These are phyloP conservation scores for Blennius ocellaris DNA, from an alignment of 2,113 vertebrate species.

Conservation along the genomic window DNA sequence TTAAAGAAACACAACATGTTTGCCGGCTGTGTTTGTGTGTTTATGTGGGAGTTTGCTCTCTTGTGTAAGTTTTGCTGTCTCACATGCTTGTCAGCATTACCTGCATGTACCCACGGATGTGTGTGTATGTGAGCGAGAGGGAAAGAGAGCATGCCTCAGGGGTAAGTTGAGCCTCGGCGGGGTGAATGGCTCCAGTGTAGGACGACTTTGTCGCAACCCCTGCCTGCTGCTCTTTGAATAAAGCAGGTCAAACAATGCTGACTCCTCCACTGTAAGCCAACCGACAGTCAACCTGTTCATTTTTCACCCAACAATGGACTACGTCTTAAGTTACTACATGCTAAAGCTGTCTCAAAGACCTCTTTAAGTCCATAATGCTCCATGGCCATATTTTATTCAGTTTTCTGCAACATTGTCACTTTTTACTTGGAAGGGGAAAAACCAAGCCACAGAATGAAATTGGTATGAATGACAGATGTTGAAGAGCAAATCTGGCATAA, in stretches of 20 bases:
- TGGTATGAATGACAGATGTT: constrained; percentile 31
- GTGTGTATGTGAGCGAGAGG: constrained; percentile 25
- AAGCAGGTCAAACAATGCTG: constrained; percentile 77
- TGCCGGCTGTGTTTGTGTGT: background rate
- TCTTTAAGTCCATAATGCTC: constrained; percentile 53
- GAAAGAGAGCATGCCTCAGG: constrained; percentile 60
- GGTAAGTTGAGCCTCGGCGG: constrained; percentile 68
- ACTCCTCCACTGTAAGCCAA: constrained; percentile 75
- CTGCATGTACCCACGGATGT: constrained; percentile 30
- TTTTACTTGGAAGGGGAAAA: constrained; percentile 24
- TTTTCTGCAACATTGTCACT: constrained; percentile 44
- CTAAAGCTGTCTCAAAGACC: constrained; percentile 47
- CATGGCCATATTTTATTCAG: constrained; percentile 18
- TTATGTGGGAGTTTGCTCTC: constrained; percentile 14
- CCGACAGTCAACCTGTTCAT: constrained; percentile 77
- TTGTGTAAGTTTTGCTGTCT: constrained; percentile 37
- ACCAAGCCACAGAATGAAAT: constrained; percentile 19
- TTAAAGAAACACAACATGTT: too few relatives aligned
- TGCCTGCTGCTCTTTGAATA: constrained; percentile 72
- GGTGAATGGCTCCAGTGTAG: constrained; percentile 78
- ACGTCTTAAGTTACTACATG: constrained; percentile 57
- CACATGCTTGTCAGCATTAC: constrained; percentile 39
- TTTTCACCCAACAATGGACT: constrained; percentile 68
- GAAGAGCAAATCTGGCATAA: constrained; percentile 5
- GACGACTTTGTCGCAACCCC: constrained; percentile 72